Evolutionary conservation across 2,113 vertebrate species (phyloP), one percentile per base, ranked within the genome.

Genomic region (Neolamprologus sp.): DNA sequence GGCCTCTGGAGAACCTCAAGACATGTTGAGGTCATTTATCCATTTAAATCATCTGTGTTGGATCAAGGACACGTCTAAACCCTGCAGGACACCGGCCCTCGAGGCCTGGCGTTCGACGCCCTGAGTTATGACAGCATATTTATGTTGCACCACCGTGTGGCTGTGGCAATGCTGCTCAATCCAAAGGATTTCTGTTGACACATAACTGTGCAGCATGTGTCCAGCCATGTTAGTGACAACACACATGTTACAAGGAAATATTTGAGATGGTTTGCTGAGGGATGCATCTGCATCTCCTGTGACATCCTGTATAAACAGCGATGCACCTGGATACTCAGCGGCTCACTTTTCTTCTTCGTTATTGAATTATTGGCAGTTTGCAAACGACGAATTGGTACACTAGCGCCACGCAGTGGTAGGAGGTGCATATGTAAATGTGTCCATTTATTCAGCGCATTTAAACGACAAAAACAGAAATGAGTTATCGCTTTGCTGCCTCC

Each of bases 1-100:
- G 55, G 57, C 26, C 1, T 0, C 57, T 60, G 26, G 0, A 60
- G 57, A 60, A 30, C 14, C 0, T 0, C 57, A 60, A 1, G 2
- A 60, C 26, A 60, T 3, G 57, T 0, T 58, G 57, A 30, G 55
- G 54, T 58, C 1, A 30, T 58, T 58, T 9, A 58, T 16, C 55
- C 26, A 3, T 58, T 58, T 28, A 4, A 58, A 58, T 17, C 55
- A 58, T 1, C 55, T 58, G 55, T 6, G 55, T 9, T 30, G 26
- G 55, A 58, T 58, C 55, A 26, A 57, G 54, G 54, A 57, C 54
- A 57, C 12, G 2, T 57, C 23, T 57, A 8, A 57, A 57, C 1
- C 23, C 54, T 26, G 54, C 14, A 28, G 55, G 55, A 57, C 55
- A 58, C 19, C 7, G 26, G 55, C 55, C 26, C 26, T 9, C 5